phyloP scores from a whole-genome alignment of 2,113 vertebrate species.

The Phaetusa simplex region DNA sequence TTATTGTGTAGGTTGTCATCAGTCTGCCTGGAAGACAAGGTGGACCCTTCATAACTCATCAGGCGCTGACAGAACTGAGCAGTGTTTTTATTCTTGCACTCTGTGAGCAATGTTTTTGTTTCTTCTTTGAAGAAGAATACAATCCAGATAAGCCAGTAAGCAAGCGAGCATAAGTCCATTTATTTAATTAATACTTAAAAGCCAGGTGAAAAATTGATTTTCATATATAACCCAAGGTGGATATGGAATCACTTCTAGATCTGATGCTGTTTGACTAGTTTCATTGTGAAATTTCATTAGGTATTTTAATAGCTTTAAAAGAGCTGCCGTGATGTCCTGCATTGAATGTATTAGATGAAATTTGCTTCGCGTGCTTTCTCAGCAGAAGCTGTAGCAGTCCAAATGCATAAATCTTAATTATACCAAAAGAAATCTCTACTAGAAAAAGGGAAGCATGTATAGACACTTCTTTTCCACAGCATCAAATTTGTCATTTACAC shows the following conservation, averaged over 20 bases:
- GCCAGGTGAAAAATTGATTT: constrained; percentile 5
- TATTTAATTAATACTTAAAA: constrained; percentile 27
- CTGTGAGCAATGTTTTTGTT: neutral
- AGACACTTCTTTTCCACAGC: neutral
- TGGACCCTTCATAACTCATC: neutral
- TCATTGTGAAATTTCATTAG: constrained; percentile 5
- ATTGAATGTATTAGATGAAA: neutral
- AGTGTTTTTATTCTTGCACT: neutral
- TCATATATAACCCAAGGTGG: neutral
- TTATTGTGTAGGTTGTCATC: neutral
- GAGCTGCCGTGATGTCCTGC: neutral
- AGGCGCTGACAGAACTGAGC: neutral
- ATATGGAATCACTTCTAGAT: neutral
- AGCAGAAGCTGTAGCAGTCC: neutral
- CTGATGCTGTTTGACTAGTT: neutral
- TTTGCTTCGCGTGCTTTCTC: neutral
- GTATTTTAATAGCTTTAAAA: constrained; percentile 17
- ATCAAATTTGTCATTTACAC: neutral
- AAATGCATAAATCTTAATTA: neutral
- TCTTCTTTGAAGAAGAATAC: neutral
- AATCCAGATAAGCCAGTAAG: neutral
- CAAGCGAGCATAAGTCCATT: neutral
- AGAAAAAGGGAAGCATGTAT: neutral
- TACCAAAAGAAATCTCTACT: neutral
- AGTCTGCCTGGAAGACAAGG: neutral